Evolutionary conservation across 2,888 invertebrate genomes (phyloP).

Genomic region (Hemithea aestivaria): DNA sequence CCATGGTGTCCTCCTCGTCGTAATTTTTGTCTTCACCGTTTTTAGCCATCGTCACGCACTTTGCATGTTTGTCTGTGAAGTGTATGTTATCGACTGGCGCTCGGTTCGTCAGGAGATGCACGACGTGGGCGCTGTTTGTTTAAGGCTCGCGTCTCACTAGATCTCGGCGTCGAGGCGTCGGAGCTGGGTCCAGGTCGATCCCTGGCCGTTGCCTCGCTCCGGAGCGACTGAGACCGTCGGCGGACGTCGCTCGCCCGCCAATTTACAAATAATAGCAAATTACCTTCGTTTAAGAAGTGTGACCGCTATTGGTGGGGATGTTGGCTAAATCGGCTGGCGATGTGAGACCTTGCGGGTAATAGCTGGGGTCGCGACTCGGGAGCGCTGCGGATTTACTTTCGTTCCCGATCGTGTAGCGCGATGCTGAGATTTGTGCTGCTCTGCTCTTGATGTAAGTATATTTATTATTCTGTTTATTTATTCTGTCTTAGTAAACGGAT

Average conservation of each 20-base stretch:
- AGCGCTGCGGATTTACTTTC: slow-evolving; percentile 59
- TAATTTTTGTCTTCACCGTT: slow-evolving; percentile 61
- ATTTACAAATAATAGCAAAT: slow-evolving; percentile 79
- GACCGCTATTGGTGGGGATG: slow-evolving; percentile 75
- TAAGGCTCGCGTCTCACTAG: slow-evolving; percentile 42
- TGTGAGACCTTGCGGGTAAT: slow-evolving; percentile 75
- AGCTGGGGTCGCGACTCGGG: slow-evolving; percentile 47
- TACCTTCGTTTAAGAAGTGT: slow-evolving; percentile 78
- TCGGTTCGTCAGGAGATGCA: slow-evolving; percentile 47
- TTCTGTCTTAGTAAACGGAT: not conserved
- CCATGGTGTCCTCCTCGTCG: slow-evolving; percentile 71
- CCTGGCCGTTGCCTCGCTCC: slow-evolving; percentile 47
- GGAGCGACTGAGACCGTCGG: slow-evolving; percentile 63
- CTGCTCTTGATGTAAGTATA: slow-evolving; percentile 41
- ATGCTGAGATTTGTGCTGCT: slow-evolving; percentile 53
- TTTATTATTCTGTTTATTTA: slow-evolving; percentile 25
- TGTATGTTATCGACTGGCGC: slow-evolving; percentile 73
- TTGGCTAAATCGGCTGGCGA: slow-evolving; percentile 72
- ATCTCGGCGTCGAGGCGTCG: slow-evolving; percentile 31
- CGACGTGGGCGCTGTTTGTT: slow-evolving; percentile 58
- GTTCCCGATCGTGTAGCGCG: slow-evolving; percentile 50
- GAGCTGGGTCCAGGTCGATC: slow-evolving; percentile 57
- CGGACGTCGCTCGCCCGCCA: slow-evolving; percentile 71
- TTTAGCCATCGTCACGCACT: slow-evolving; percentile 65
- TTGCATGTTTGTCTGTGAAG: slow-evolving; percentile 51